phyloP scores from a whole-genome alignment of 2,797 vertebrate species.

The Siniperca scherzeri region DNA sequence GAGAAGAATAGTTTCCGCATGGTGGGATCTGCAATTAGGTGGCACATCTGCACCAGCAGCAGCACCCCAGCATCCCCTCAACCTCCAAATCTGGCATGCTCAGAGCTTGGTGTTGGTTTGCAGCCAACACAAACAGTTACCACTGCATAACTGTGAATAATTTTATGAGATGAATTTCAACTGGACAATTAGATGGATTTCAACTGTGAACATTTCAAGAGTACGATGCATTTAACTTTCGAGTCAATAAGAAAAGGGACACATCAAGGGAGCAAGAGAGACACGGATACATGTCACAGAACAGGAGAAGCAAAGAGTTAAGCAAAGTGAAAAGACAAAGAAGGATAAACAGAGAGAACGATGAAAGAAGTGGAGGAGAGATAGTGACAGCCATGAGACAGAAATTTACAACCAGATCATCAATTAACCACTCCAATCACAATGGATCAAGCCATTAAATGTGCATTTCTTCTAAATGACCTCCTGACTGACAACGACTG shows the following conservation, averaged over 20 bases:
- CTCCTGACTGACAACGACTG: constrained; percentile 63
- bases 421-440: constrained; percentile 84
- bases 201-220: constrained; percentile 71
- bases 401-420: constrained; percentile 82
- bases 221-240: constrained; percentile 27
- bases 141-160: constrained; percentile 72
- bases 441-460: constrained; percentile 81
- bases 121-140: constrained; percentile 81
- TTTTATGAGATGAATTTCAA: constrained; percentile 75
- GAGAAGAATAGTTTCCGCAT: constrained; percentile 83
- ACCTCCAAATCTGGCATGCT: constrained; percentile 64
- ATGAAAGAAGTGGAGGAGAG: constrained; percentile 69
- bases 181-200: constrained; percentile 76
- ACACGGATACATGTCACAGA: constrained; percentile 20
- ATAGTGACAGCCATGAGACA: constrained; percentile 70
- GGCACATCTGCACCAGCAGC: constrained; percentile 79
- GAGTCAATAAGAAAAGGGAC: constrained; percentile 19
- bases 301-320: constrained; percentile 25
- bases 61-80: constrained; percentile 43
- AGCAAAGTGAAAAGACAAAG: constrained; percentile 44
- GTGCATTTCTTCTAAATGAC: constrained; percentile 69
- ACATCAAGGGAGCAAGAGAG: constrained; percentile 21
- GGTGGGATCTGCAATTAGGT: constrained; percentile 80
- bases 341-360: constrained; percentile 51
- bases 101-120: constrained; percentile 64